Conservation (phyloP, 2,113 vertebrate species). For the Grus americana region DNA sequence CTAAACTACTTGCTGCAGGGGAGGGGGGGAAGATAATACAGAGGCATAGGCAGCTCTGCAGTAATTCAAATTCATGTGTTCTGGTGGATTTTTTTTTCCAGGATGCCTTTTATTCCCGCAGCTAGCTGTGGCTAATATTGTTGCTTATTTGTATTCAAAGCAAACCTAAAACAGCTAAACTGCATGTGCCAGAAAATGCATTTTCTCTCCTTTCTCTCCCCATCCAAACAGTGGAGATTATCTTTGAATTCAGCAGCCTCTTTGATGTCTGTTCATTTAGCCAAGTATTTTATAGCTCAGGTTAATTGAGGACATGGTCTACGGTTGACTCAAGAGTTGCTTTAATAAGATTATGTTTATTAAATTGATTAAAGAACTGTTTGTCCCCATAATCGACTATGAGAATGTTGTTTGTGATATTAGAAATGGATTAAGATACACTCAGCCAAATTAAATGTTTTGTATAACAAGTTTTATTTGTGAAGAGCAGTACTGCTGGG, state of each 20-base stretch:
- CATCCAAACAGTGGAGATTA: neutral
- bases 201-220: neutral
- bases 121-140: neutral
- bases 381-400: slow-evolving; percentile 10
- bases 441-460: slow-evolving; percentile 17
- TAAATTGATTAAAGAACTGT: slow-evolving; percentile 56
- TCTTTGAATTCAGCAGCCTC: slow-evolving; percentile 1
- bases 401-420: slow-evolving; percentile 39
- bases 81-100: neutral
- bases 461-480: neutral
- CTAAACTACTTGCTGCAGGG: neutral
- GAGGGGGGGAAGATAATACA: neutral
- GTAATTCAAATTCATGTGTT: neutral
- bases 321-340: slow-evolving; percentile 11
- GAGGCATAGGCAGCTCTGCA: neutral
- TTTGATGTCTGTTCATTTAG: slow-evolving; percentile 30
- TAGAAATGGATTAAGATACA: slow-evolving; percentile 48
- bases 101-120: neutral
- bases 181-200: neutral
- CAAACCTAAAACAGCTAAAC: neutral
- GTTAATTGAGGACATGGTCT: slow-evolving; percentile 57
- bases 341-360: slow-evolving; percentile 62
- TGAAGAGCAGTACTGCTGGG: neutral
- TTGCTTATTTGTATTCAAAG: neutral
- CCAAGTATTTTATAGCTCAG: slow-evolving; percentile 10